phyloP scores from a whole-genome alignment of 2,113 vertebrate genomes.

The Macaca nemestrina region DNA sequence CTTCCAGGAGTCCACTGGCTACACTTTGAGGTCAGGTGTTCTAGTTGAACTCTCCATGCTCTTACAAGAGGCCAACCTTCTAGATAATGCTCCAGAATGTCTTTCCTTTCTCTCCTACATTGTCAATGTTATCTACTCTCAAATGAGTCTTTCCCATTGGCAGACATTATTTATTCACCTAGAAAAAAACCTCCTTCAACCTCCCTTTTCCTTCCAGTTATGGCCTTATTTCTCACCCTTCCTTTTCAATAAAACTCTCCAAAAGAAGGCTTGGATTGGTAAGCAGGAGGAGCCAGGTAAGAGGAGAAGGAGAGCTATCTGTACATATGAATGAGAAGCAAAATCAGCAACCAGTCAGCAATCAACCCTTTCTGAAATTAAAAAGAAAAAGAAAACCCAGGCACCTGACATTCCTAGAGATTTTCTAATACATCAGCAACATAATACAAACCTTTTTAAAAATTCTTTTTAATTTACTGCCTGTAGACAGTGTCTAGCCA shows the following conservation, averaged over 20 bases:
- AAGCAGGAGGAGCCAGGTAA: background rate
- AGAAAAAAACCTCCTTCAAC: background rate
- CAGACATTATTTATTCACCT: background rate
- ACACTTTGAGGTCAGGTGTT: background rate
- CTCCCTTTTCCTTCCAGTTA: background rate
- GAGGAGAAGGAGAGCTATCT: background rate
- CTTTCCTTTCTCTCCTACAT: background rate
- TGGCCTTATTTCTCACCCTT: background rate
- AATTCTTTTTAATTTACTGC: constrained; percentile 74
- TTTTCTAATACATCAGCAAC: constrained; percentile 56
- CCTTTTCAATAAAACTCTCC: background rate
- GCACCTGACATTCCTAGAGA: constrained; percentile 68
- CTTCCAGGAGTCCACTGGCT: background rate
- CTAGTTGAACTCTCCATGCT: background rate
- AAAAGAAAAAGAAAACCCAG: constrained; percentile 67
- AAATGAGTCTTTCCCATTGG: background rate
- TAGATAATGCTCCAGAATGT: background rate
- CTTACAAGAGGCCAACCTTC: background rate
- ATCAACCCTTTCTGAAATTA: constrained; percentile 72
- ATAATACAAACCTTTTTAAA: constrained; percentile 71
- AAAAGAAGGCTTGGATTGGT: background rate
- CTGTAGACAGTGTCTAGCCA: constrained; percentile 76
- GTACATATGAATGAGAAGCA: constrained; percentile 58
- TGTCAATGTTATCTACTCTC: background rate
- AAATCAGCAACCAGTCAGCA: constrained; percentile 73